These are phyloP conservation scores for Caenorhabditis becei DNA, from an alignment of 2,888 invertebrate species.

Conservation along the genomic window DNA sequence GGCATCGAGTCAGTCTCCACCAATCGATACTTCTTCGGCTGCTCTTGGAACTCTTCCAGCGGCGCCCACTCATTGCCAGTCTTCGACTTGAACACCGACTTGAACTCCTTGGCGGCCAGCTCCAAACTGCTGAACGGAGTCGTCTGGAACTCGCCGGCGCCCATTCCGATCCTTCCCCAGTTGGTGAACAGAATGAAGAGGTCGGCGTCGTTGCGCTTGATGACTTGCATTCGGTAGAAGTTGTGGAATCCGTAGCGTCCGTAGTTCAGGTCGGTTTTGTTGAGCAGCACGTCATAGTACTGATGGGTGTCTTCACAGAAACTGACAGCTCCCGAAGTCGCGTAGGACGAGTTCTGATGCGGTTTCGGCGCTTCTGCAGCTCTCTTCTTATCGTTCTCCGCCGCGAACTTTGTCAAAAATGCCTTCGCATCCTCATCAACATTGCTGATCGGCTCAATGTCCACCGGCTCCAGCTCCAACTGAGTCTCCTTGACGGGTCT, in stretches of 20 bases:
- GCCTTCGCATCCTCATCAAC: slow-evolving; percentile 58
- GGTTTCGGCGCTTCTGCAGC: slow-evolving; percentile 66
- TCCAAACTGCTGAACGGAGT: slow-evolving; percentile 67
- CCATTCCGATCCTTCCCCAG: slow-evolving; percentile 84
- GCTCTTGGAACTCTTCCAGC: slow-evolving; percentile 72
- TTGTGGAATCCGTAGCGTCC: slow-evolving; percentile 84
- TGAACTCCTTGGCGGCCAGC: slow-evolving; percentile 83
- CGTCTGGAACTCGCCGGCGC: slow-evolving; percentile 68
- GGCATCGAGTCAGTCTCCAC: slow-evolving; percentile 41
- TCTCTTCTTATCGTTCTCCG: slow-evolving; percentile 56
- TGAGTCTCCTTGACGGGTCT: slow-evolving; percentile 38
- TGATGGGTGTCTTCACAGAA: slow-evolving; percentile 66
- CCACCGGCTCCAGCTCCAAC: slow-evolving; percentile 13
- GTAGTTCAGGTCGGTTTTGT: slow-evolving; percentile 83
- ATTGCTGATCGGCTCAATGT: slow-evolving; percentile 49
- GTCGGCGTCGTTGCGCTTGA: slow-evolving; percentile 83
- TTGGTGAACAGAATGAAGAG: slow-evolving; percentile 84
- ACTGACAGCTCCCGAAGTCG: slow-evolving; percentile 71
- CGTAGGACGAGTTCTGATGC: slow-evolving; percentile 63
- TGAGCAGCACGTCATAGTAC: slow-evolving; percentile 81
- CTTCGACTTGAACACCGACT: slow-evolving; percentile 84
- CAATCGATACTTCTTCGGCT: slow-evolving; percentile 83
- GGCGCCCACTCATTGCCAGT: slow-evolving; percentile 82
- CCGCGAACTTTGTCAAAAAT: slow-evolving; percentile 56
- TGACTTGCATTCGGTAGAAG: slow-evolving; percentile 85